phyloP scores from a whole-genome alignment of 1,140 invertebrate species.

The Nilaparvata lugens region DNA sequence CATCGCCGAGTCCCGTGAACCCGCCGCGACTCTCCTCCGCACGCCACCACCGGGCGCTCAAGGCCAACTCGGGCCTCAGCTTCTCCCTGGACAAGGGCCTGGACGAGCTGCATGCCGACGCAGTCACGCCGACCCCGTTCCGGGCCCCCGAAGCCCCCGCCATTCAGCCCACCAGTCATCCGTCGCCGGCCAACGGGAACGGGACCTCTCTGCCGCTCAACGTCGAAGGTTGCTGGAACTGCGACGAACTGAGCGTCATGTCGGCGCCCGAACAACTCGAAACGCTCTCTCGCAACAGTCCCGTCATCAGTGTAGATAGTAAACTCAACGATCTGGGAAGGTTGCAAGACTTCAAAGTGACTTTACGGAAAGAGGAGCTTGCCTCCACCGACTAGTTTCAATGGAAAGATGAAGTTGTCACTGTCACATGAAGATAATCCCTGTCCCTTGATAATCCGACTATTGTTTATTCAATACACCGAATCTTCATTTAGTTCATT shows the following conservation, averaged over 20 bases:
- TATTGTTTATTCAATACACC: no score
- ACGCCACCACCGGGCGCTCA: constrained; percentile 23
- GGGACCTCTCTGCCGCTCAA: background rate
- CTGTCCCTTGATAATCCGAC: no score
- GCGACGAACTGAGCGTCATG: background rate
- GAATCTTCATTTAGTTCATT: no score
- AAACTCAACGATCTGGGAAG: background rate
- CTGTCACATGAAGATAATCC: no score
- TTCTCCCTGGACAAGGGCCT: constrained; percentile 43
- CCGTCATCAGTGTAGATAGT: background rate
- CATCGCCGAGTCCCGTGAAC: constrained; percentile 31
- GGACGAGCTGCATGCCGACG: constrained; percentile 31
- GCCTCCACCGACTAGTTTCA: no score
- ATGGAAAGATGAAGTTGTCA: no score
- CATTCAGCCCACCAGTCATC: no score
- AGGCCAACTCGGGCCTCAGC: constrained; percentile 35
- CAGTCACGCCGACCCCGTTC: no score
- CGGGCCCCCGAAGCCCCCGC: no score
- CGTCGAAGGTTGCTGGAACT: background rate
- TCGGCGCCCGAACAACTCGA: background rate
- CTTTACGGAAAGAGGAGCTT: no score
- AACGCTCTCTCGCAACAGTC: background rate
- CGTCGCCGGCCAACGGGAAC: no score
- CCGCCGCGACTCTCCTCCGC: constrained; percentile 30
- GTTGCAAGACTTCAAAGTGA: no score